phyloP scores from a whole-genome alignment of 2,888 invertebrate species.

The Monochamus alternatus region DNA sequence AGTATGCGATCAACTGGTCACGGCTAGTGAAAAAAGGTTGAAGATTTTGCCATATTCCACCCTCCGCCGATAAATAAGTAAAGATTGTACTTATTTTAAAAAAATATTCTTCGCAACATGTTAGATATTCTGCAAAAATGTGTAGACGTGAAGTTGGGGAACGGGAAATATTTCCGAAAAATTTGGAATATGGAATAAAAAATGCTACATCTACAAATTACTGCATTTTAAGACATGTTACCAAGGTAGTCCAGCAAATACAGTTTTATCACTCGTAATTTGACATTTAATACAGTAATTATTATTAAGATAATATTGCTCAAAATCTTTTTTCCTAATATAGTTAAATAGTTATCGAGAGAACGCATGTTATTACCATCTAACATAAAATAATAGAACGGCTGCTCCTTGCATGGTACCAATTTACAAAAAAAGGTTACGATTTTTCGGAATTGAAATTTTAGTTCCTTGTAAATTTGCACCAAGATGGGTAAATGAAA shows the following conservation, averaged over 20 bases:
- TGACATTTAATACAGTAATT: slow-evolving; percentile 68
- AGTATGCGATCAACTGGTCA: slow-evolving; percentile 1
- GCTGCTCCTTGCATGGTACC: slow-evolving; percentile 19
- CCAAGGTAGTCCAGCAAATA: slow-evolving; percentile 51
- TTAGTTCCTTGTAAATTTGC: slow-evolving; percentile 20
- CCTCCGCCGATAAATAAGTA: slow-evolving; percentile 39
- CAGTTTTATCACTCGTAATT: slow-evolving; percentile 69
- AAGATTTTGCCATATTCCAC: slow-evolving; percentile 43
- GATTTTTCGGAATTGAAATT: neutral
- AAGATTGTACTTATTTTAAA: slow-evolving; percentile 44
- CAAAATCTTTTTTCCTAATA: slow-evolving; percentile 58
- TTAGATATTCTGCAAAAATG: slow-evolving; percentile 35
- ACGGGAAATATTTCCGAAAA: slow-evolving; percentile 24
- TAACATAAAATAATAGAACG: slow-evolving; percentile 47
- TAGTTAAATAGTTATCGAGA: slow-evolving; percentile 47
- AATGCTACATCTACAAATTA: slow-evolving; percentile 42
- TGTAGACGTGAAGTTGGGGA: slow-evolving; percentile 37
- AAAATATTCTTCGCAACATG: slow-evolving; percentile 44
- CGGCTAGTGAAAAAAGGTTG: slow-evolving; percentile 57
- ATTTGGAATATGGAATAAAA: slow-evolving; percentile 37
- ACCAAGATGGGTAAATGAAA: slow-evolving; percentile 7
- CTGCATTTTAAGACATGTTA: slow-evolving; percentile 45
- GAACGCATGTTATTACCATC: slow-evolving; percentile 51
- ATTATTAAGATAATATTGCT: slow-evolving; percentile 69
- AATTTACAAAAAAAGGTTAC: slow-evolving; percentile 41